Evolutionary conservation across 1,140 invertebrate species (phyloP).

Genomic region (Paraescarpia echinospica): DNA sequence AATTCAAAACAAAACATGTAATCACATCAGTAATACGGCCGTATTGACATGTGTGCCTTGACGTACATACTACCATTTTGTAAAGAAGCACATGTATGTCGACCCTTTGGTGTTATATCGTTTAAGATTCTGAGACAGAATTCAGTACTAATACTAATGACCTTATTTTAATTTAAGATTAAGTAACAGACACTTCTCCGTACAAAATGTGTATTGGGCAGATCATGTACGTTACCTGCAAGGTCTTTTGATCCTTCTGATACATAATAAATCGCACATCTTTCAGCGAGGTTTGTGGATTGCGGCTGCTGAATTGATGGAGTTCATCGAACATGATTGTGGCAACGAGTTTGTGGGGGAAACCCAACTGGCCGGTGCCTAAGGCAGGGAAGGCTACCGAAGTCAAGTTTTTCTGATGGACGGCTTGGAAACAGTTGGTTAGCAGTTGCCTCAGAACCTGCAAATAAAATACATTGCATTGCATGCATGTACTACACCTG

Average conservation of each 20-base stretch:
- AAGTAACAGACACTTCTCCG: too few relatives aligned
- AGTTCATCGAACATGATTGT: not conserved
- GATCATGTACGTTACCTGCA: not conserved
- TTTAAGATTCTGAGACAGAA: too few relatives aligned
- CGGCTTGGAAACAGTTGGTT: not conserved
- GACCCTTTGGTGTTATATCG: not conserved
- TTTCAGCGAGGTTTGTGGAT: not conserved
- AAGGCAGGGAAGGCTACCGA: conserved; percentile 7
- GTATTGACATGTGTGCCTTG: too few relatives aligned
- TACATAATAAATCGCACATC: not conserved
- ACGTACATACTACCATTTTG: too few relatives aligned
- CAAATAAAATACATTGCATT: not conserved
- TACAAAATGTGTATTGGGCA: not conserved
- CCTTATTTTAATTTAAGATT: too few relatives aligned
- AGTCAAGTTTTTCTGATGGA: not conserved
- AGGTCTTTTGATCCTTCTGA: not conserved
- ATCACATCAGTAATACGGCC: too few relatives aligned
- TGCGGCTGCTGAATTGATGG: not conserved
- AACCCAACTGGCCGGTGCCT: not conserved
- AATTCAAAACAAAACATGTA: too few relatives aligned
- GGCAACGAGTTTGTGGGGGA: not conserved
- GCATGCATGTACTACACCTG: too few relatives aligned
- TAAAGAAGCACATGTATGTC: too few relatives aligned
- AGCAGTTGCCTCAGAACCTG: not conserved
- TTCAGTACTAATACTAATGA: too few relatives aligned